Conservation (phyloP, 2,113 vertebrate species). For the Helogale parvula region DNA sequence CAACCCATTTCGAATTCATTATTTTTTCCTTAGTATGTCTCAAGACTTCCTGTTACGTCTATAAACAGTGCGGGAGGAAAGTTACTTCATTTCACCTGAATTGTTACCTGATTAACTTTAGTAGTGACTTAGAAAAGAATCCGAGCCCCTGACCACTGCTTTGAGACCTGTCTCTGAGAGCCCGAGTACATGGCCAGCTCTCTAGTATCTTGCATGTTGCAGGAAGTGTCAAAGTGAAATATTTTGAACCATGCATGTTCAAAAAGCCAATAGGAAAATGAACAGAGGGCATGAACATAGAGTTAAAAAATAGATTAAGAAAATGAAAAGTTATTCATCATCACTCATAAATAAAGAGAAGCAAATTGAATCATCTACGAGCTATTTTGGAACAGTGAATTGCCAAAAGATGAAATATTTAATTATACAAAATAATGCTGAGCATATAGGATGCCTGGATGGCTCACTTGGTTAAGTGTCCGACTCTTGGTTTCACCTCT, state of each 20-base stretch:
- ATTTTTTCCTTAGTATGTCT: background rate
- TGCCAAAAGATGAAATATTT: background rate
- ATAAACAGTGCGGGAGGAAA: constrained; percentile 26
- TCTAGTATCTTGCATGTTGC: background rate
- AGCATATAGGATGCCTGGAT: too few species aligned
- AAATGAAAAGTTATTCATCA: background rate
- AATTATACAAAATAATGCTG: background rate
- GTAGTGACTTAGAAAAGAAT: background rate
- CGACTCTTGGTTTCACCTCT: too few species aligned
- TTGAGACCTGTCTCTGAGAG: background rate
- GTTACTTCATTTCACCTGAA: constrained; percentile 8
- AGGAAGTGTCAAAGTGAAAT: background rate
- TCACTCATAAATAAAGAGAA: constrained; percentile 16
- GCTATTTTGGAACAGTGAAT: background rate
- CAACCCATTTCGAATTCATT: constrained; percentile 21
- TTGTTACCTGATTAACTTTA: constrained; percentile 25
- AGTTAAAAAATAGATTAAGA: background rate
- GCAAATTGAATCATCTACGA: background rate
- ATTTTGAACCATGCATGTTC: background rate
- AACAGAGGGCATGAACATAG: background rate
- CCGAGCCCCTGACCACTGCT: background rate
- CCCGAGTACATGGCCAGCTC: background rate
- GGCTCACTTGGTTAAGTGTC: too few species aligned
- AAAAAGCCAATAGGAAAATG: background rate
- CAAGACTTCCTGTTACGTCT: background rate